phyloP scores from a whole-genome alignment of 2,113 vertebrate genomes.

The Serilophus lunatus region DNA sequence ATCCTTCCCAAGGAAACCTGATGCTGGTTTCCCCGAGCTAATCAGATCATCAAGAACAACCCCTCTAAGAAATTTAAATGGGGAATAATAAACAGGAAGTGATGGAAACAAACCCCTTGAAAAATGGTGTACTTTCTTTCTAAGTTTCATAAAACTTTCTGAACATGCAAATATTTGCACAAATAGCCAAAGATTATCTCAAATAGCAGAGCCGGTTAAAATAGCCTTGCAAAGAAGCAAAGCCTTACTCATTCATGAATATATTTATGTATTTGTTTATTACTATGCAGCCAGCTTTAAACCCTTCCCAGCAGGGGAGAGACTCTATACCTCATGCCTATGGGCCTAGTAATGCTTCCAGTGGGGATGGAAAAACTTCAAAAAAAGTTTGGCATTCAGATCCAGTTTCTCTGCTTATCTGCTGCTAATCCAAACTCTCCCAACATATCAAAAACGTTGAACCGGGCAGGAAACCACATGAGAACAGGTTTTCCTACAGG shows the following conservation, averaged over 20 bases:
- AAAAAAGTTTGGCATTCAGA: slow-evolving; percentile 58
- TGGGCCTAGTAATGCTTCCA: slow-evolving; percentile 39
- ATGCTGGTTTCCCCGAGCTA: neutral
- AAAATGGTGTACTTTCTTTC: neutral
- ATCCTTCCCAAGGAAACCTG: neutral
- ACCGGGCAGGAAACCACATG: slow-evolving; percentile 65
- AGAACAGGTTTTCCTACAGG: slow-evolving; percentile 70
- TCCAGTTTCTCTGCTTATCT: slow-evolving; percentile 60
- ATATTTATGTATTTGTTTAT: slow-evolving; percentile 56
- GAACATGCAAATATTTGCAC: neutral
- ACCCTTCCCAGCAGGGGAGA: slow-evolving; percentile 26
- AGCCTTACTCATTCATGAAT: slow-evolving; percentile 10
- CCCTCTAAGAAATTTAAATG: neutral
- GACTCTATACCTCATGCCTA: slow-evolving; percentile 41
- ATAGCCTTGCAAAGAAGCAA: slow-evolving; percentile 23
- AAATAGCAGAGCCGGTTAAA: slow-evolving; percentile 13
- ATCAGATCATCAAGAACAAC: neutral
- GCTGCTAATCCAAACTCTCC: slow-evolving; percentile 66
- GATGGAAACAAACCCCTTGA: neutral
- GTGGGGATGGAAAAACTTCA: slow-evolving; percentile 53
- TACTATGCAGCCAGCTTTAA: slow-evolving; percentile 41
- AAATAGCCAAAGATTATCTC: neutral
- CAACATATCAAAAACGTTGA: slow-evolving; percentile 62
- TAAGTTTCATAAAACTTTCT: neutral
- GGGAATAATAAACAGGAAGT: neutral